Percentiles rank a stretch among this genome's conserved stretches.
These are phyloP conservation scores for Ceryle rudis DNA, from an alignment of 2,797 vertebrate species.

Conservation along the genomic window DNA sequence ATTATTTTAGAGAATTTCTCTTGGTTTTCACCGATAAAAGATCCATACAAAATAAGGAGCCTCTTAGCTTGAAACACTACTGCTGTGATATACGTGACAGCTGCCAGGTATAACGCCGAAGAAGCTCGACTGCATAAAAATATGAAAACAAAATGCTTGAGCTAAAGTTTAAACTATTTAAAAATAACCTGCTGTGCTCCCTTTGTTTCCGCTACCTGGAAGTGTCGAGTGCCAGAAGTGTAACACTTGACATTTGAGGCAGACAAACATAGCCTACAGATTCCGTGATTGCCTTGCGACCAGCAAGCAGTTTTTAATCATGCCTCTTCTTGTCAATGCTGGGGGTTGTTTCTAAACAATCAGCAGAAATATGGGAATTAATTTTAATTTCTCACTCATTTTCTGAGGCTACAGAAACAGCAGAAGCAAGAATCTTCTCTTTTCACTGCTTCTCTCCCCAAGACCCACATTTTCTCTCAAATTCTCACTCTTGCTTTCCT, in stretches of 20 bases:
- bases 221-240: constrained; percentile 40
- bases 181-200: constrained; percentile 69
- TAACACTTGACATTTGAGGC: constrained; percentile 56
- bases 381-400: constrained; percentile 2
- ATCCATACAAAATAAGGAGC: constrained; percentile 28
- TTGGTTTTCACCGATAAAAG: background rate
- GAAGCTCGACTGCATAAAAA: constrained; percentile 46
- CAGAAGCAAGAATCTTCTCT: background rate
- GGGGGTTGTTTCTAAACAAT: constrained; percentile 37
- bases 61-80: constrained; percentile 26
- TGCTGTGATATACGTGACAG: constrained; percentile 54
- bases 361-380: background rate
- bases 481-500: background rate
- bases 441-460: background rate
- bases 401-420: background rate
- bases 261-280: constrained; percentile 35
- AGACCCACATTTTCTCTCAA: background rate
- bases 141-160: constrained; percentile 66
- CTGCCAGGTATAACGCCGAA: constrained; percentile 59
- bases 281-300: constrained; percentile 28
- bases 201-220: constrained; percentile 54
- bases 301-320: constrained; percentile 35
- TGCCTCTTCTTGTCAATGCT: constrained; percentile 15
- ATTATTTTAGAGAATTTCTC: constrained; percentile 40
- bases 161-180: constrained; percentile 61